A percentile compares a stretch with the other conserved stretches of the same genome.
Conservation (phyloP, 2,888 invertebrate genomes). For the Habroteleia sp. region DNA sequence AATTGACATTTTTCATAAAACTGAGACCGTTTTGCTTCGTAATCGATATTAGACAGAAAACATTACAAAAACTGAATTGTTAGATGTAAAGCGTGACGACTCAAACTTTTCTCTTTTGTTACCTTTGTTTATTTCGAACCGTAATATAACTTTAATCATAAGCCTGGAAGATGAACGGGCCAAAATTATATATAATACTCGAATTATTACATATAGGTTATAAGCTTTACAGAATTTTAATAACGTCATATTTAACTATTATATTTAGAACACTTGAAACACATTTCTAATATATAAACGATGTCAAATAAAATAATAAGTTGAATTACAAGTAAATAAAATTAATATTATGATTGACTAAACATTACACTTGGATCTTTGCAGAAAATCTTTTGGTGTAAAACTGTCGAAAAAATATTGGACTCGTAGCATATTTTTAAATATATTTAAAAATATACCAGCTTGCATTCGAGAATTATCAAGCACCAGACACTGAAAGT, state of each 20-base stretch:
- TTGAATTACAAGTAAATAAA: no score
- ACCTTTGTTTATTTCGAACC: slow-evolving; percentile 17
- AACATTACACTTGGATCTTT: no score
- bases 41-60: slow-evolving; percentile 15
- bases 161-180: slow-evolving; percentile 20
- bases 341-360: no score
- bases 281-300: no score
- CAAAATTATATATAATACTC: slow-evolving; percentile 8
- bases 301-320: no score
- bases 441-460: no score
- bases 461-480: not conserved
- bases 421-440: no score
- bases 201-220: slow-evolving; percentile 11
- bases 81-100: slow-evolving; percentile 14
- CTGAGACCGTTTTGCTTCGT: no score
- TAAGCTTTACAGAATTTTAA: slow-evolving; percentile 7
- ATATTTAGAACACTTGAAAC: slow-evolving; percentile 23
- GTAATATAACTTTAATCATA: slow-evolving; percentile 7
- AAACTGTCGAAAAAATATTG: not conserved
- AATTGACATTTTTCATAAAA: no score
- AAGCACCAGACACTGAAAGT: not conserved
- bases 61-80: slow-evolving; percentile 6
- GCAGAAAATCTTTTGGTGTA: no score
- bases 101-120: slow-evolving; percentile 15
- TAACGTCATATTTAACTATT: no score